Evolutionary conservation across 2,113 vertebrate species (phyloP).

Genomic region (Apteryx owenii): DNA sequence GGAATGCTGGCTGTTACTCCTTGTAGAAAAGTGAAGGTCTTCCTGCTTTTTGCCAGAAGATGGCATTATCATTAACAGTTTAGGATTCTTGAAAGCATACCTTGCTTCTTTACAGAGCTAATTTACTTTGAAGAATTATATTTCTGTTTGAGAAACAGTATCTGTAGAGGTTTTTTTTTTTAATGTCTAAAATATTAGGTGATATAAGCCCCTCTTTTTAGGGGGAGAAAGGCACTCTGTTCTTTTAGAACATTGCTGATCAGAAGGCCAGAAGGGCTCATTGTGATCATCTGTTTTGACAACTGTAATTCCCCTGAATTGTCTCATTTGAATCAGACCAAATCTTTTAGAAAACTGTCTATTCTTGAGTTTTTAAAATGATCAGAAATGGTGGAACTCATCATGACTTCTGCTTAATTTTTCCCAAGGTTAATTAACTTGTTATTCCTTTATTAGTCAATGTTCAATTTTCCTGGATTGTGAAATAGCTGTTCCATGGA

Average conservation of each 20-base stretch:
- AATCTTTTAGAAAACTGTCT: background rate
- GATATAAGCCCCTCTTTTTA: background rate
- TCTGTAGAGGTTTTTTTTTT: too few relatives aligned
- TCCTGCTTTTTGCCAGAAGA: constrained; percentile 46
- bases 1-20: background rate
- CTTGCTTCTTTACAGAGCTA: background rate
- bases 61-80: constrained; percentile 31
- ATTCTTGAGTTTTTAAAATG: background rate
- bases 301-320: background rate
- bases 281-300: background rate
- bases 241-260: background rate
- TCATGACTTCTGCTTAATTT: background rate
- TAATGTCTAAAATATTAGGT: background rate
- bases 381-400: background rate
- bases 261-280: background rate
- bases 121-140: background rate
- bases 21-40: background rate
- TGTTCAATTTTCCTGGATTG: background rate
- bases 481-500: background rate
- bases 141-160: background rate
- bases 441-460: background rate
- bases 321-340: background rate
- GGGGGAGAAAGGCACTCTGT: background rate
- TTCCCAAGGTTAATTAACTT: background rate
- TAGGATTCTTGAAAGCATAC: background rate